phyloP scores from a whole-genome alignment of 2,113 vertebrate species.

The Tor tambroides region DNA sequence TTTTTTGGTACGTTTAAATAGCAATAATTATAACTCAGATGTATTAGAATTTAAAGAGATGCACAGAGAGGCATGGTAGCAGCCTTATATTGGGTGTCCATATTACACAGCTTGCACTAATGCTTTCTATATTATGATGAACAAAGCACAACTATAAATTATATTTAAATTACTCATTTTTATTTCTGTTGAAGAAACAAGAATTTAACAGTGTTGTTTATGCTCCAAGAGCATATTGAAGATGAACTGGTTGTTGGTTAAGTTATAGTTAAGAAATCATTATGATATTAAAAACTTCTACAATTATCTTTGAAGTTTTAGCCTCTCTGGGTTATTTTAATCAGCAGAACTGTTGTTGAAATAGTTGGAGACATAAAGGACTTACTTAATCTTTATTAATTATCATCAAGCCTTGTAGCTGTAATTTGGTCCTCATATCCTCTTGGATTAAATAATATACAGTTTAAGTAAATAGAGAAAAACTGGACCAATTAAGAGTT shows the following conservation, averaged over 20 bases:
- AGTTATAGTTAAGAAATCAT: not conserved
- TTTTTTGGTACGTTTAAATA: not conserved
- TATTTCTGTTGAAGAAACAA: not conserved
- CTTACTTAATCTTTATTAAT: not conserved
- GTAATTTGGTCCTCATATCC: not conserved
- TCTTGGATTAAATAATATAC: constrained; percentile 24
- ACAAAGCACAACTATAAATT: not conserved
- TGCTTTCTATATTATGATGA: not conserved
- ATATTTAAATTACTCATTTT: not conserved
- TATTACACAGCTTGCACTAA: not conserved
- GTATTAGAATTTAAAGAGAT: not conserved
- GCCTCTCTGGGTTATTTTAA: constrained; percentile 25
- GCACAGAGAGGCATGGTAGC: not conserved
- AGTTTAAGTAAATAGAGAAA: constrained; percentile 40
- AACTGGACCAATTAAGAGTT: constrained; percentile 51
- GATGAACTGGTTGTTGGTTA: not conserved
- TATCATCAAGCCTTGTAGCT: not conserved
- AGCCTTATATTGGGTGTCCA: not conserved
- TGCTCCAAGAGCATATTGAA: not conserved
- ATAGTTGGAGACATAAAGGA: not conserved
- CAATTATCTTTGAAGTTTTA: not conserved
- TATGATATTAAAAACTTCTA: not conserved
- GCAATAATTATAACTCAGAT: not conserved
- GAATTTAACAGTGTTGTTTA: not conserved
- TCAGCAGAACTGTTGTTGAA: constrained; percentile 27